A percentile compares a stretch with the other conserved stretches of the same genome.
These are phyloP conservation scores for Cybosia mesomella DNA, from an alignment of 2,888 invertebrate genomes.

Conservation along the genomic window DNA sequence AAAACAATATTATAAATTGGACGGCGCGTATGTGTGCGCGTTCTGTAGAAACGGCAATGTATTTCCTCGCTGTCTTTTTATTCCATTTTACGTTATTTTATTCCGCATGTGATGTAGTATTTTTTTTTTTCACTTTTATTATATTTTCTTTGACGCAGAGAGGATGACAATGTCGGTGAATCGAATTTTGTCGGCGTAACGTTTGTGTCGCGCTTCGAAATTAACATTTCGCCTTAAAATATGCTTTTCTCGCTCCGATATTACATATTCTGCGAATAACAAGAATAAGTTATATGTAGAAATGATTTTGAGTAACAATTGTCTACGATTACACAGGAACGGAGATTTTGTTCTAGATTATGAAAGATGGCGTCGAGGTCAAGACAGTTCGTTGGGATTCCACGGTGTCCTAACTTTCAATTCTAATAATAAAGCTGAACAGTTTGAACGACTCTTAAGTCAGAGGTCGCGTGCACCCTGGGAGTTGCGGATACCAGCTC, in stretches of 20 bases:
- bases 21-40: conserved; percentile 68
- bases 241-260: conserved; percentile 33
- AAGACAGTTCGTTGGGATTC: no score
- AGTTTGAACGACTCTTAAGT: no score
- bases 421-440: no score
- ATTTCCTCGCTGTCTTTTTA: conserved; percentile 75
- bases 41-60: conserved; percentile 65
- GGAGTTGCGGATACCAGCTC: no score
- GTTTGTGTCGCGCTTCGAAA: conserved; percentile 39
- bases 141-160: conserved; percentile 62
- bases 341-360: not conserved
- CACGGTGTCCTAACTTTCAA: no score
- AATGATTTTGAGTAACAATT: conserved; percentile 42
- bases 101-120: conserved; percentile 76
- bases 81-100: conserved; percentile 83
- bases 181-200: conserved; percentile 49
- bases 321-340: conserved; percentile 17
- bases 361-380: not conserved
- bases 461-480: no score
- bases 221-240: conserved; percentile 51
- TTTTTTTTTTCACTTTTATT: conserved; percentile 74
- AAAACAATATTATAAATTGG: conserved; percentile 88
- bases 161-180: conserved; percentile 53
- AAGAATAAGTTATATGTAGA: conserved; percentile 27
- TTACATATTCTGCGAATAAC: conserved; percentile 36